Conservation (phyloP, 1,140 invertebrate species). For the Orius laevigatus region DNA sequence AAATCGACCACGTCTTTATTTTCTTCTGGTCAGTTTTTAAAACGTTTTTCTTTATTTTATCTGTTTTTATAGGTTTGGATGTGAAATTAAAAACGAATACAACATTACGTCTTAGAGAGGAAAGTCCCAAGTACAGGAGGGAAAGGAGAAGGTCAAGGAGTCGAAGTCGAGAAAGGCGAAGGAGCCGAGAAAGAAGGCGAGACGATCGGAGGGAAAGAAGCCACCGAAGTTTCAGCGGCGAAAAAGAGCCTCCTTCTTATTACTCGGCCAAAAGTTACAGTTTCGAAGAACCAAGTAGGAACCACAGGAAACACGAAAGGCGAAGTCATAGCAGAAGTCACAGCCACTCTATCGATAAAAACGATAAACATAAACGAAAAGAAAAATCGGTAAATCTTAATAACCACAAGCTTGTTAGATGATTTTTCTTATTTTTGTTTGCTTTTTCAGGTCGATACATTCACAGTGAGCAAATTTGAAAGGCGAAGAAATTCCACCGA, state of each 20-base stretch:
- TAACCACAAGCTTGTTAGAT: too few relatives aligned
- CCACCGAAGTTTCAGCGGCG: not conserved
- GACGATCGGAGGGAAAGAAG: not conserved
- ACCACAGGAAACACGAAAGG: too few relatives aligned
- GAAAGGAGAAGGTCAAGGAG: conserved; percentile 10
- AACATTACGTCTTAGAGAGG: not conserved
- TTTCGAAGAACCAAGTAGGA: too few relatives aligned
- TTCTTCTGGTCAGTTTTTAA: not conserved
- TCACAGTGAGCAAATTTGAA: not conserved
- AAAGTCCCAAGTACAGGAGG: not conserved
- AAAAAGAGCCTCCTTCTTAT: too few relatives aligned
- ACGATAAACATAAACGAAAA: too few relatives aligned
- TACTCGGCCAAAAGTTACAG: too few relatives aligned
- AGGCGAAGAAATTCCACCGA: not conserved
- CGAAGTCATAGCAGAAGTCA: too few relatives aligned
- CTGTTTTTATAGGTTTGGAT: too few relatives aligned
- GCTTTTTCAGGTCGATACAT: not conserved
- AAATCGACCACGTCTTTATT: not conserved
- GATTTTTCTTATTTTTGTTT: too few relatives aligned
- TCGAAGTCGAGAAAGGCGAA: conserved; percentile 11
- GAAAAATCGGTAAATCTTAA: not conserved
- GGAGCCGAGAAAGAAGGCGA: not conserved
- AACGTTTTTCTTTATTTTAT: not conserved
- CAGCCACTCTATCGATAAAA: too few relatives aligned
- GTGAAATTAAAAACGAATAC: too few relatives aligned